Conservation (phyloP, 2,888 invertebrate species). For the Ecliptopera silaceata region DNA sequence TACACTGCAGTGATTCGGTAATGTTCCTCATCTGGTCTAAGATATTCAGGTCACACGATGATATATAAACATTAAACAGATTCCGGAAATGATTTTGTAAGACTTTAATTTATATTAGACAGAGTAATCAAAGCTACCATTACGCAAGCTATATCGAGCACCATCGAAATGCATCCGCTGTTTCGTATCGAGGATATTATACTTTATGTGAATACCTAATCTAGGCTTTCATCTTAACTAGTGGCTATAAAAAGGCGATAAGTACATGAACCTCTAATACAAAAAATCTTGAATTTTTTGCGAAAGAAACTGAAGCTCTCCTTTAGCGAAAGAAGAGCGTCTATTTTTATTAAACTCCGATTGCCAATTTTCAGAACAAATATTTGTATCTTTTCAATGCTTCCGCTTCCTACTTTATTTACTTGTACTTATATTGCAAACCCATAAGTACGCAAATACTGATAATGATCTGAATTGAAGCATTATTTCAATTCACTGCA, state of each 20-base stretch:
- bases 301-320: no score
- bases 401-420: no score
- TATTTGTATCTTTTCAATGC: background rate
- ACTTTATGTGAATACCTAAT: no score
- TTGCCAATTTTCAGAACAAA: background rate
- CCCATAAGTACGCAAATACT: no score
- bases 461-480: no score
- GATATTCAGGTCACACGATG: conserved; percentile 51
- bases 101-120: conserved; percentile 34
- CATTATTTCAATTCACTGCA: no score
- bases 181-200: conserved; percentile 3
- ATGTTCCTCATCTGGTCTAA: conserved; percentile 43
- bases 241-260: background rate
- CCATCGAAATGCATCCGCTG: conserved; percentile 30
- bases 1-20: conserved; percentile 45
- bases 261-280: background rate
- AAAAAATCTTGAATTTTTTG: no score
- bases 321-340: no score
- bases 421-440: no score
- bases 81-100: conserved; percentile 40
- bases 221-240: background rate
- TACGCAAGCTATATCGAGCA: conserved; percentile 30
- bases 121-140: conserved; percentile 34
- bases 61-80: conserved; percentile 50
- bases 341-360: no score